A percentile compares a stretch with the other conserved stretches of the same genome.
phyloP scores from a whole-genome alignment of 2,113 vertebrate species.

The Rhea pennata region DNA sequence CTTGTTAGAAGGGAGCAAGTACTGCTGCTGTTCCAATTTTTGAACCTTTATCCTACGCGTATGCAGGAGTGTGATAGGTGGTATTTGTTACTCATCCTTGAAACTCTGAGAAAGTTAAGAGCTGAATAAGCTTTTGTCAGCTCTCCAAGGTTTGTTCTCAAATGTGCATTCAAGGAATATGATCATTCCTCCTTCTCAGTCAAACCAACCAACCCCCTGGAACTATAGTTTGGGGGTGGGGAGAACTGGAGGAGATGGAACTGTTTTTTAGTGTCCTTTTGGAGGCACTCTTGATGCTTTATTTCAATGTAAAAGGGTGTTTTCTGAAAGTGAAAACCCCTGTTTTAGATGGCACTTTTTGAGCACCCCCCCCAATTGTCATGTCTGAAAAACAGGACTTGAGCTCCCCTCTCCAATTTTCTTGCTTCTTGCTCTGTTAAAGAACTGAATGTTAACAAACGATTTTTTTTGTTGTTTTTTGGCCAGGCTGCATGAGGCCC shows the following conservation, averaged over 20 bases:
- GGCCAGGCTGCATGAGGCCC: constrained; percentile 89
- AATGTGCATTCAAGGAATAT: background rate
- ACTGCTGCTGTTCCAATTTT: background rate
- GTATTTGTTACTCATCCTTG: constrained; percentile 36
- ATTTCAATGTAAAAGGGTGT: background rate
- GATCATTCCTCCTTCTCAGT: background rate
- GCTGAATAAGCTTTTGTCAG: constrained; percentile 6
- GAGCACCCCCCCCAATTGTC: background rate
- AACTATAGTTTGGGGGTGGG: background rate
- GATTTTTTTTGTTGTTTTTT: constrained; percentile 12
- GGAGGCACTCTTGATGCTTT: background rate
- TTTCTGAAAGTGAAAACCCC: background rate
- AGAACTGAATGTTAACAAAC: background rate
- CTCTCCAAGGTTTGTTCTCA: background rate
- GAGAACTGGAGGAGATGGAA: background rate
- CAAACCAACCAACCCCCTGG: background rate
- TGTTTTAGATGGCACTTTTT: background rate
- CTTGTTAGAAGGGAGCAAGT: background rate
- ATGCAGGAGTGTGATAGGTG: background rate
- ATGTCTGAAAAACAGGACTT: background rate
- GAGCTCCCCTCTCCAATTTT: background rate
- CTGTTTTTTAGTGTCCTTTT: background rate
- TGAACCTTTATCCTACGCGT: background rate
- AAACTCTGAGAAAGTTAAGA: constrained; percentile 29
- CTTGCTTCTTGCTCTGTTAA: background rate